Conservation (phyloP, 23 tunicate genomes). For the Phallusia fumigata region DNA sequence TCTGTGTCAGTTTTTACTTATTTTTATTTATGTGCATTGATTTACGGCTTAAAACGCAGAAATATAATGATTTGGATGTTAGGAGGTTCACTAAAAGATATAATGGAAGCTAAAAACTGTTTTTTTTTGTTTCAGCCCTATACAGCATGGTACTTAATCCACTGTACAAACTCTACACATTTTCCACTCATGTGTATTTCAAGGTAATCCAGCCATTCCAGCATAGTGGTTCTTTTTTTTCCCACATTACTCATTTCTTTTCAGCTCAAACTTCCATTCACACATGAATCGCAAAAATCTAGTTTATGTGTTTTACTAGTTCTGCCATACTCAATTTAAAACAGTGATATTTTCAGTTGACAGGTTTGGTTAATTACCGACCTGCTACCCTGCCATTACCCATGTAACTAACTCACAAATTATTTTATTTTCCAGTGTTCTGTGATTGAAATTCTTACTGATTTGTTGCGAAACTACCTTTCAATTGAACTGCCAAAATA, state of each 20-base stretch:
- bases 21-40: too few relatives aligned
- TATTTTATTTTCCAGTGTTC: not conserved
- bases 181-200: not conserved
- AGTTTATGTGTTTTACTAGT: too few relatives aligned
- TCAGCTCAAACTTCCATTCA: not conserved
- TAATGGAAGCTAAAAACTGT: not conserved
- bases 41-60: too few relatives aligned
- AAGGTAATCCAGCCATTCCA: not conserved
- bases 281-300: not conserved
- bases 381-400: not conserved
- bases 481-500: not conserved
- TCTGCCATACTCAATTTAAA: too few relatives aligned
- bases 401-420: not conserved
- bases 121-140: not conserved
- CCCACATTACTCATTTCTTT: too few relatives aligned
- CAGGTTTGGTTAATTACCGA: too few relatives aligned
- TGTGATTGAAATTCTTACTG: slow-evolving; percentile 3
- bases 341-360: too few relatives aligned
- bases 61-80: too few relatives aligned
- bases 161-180: slow-evolving; percentile 4
- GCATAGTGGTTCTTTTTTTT: not conserved
- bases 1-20: too few relatives aligned
- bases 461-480: slow-evolving; percentile 22
- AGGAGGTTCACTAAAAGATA: too few relatives aligned
- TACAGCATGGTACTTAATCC: not conserved